phyloP scores from a whole-genome alignment of 2,113 vertebrate species.

The Chrysochloris asiatica region DNA sequence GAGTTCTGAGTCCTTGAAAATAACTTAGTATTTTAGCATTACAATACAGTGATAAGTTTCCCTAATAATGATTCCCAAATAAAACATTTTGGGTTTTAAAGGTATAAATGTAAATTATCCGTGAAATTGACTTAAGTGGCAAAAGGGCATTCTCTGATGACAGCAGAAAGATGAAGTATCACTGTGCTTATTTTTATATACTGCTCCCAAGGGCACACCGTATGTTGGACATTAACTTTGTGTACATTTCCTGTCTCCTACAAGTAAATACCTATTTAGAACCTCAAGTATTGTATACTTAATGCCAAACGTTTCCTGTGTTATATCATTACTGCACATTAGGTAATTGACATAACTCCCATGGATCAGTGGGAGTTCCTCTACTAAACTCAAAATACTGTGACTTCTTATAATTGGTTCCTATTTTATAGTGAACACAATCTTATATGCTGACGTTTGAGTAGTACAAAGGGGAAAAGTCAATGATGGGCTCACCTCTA shows the following conservation, averaged over 20 bases:
- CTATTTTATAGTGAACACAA: neutral
- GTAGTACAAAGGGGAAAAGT: neutral
- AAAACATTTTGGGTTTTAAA: constrained; percentile 3
- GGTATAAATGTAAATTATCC: neutral
- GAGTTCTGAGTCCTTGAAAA: constrained; percentile 20
- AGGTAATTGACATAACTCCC: neutral
- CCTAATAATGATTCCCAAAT: neutral
- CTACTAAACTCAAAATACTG: neutral
- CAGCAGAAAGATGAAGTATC: neutral
- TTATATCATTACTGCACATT: neutral
- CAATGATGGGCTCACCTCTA: constrained; percentile 82
- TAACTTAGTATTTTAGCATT: too few species aligned
- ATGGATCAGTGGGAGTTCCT: neutral
- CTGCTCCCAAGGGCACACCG: neutral
- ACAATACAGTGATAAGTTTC: too few species aligned
- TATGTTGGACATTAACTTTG: neutral
- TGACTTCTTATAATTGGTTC: neutral
- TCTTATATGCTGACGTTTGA: neutral
- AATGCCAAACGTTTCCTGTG: neutral
- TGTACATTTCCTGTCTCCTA: neutral
- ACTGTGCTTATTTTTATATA: neutral
- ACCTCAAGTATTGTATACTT: neutral
- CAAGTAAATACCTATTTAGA: neutral
- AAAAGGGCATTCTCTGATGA: neutral
- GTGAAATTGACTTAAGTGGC: neutral